These are phyloP conservation scores for Nycticorax nycticorax DNA, from an alignment of 2,113 vertebrate species.

Conservation along the genomic window DNA sequence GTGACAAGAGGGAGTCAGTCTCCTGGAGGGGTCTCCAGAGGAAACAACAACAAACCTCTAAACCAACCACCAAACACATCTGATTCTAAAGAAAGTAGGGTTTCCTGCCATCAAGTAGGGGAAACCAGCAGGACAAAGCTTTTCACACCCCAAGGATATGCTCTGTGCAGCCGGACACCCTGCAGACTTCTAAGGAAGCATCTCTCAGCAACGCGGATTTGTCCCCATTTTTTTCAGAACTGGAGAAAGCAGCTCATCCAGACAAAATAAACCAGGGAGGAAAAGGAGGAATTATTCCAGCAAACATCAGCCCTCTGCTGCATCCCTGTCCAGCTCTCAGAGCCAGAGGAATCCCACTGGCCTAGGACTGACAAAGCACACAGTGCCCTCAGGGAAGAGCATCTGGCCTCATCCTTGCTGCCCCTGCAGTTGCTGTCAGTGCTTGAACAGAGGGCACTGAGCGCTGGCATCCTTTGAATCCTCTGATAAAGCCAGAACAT, in stretches of 20 bases:
- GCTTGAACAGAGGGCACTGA: background rate
- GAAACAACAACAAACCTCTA: background rate
- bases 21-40: background rate
- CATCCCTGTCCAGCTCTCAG: background rate
- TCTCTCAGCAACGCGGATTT: background rate
- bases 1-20: background rate
- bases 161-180: background rate
- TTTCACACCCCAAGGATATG: background rate
- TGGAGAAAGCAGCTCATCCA: background rate
- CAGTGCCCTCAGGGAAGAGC: constrained; percentile 5
- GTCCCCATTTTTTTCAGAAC: background rate
- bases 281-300: constrained; percentile 8
- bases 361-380: background rate
- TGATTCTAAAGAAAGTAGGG: background rate
- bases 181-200: background rate
- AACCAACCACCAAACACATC: background rate
- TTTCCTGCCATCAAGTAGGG: background rate
- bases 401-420: background rate
- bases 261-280: background rate
- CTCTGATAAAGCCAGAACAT: background rate
- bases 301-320: background rate
- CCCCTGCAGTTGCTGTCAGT: background rate
- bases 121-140: background rate
- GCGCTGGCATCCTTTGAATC: background rate
- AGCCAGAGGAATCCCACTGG: background rate